Evolutionary conservation across 2,888 invertebrate genomes (phyloP).

Genomic region (Cheilosia scutellata): DNA sequence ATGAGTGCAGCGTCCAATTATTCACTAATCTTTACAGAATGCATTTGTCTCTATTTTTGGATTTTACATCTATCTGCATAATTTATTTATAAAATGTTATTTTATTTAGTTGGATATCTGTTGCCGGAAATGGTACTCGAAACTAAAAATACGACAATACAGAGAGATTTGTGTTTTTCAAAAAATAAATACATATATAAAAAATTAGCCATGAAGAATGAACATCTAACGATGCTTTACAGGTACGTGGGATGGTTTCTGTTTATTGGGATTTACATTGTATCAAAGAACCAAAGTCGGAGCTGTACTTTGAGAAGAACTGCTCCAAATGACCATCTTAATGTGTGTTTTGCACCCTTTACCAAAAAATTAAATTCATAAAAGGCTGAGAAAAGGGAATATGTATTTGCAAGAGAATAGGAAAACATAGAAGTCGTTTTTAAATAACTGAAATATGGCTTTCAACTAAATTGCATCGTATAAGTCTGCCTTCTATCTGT

Average conservation of each 20-base stretch:
- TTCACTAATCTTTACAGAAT: constrained; percentile 43
- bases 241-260: constrained; percentile 16
- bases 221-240: constrained; percentile 22
- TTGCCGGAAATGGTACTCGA: constrained; percentile 63
- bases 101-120: constrained; percentile 32
- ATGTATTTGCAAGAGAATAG: too few relatives aligned
- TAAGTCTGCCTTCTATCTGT: too few relatives aligned
- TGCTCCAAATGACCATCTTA: too few relatives aligned
- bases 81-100: constrained; percentile 49
- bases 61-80: constrained; percentile 29
- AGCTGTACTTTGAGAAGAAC: too few relatives aligned
- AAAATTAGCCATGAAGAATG: constrained; percentile 41
- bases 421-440: too few relatives aligned
- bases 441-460: too few relatives aligned
- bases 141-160: constrained; percentile 37
- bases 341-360: too few relatives aligned
- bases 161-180: background rate
- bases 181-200: background rate
- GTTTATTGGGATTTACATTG: background rate
- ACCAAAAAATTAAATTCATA: too few relatives aligned
- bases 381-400: too few relatives aligned
- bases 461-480: too few relatives aligned
- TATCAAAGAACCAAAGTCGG: background rate
- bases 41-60: constrained; percentile 56
- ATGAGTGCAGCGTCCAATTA: constrained; percentile 9